Evolutionary conservation across 2,888 invertebrate species (phyloP).

Genomic region (Morpho helenor): DNA sequence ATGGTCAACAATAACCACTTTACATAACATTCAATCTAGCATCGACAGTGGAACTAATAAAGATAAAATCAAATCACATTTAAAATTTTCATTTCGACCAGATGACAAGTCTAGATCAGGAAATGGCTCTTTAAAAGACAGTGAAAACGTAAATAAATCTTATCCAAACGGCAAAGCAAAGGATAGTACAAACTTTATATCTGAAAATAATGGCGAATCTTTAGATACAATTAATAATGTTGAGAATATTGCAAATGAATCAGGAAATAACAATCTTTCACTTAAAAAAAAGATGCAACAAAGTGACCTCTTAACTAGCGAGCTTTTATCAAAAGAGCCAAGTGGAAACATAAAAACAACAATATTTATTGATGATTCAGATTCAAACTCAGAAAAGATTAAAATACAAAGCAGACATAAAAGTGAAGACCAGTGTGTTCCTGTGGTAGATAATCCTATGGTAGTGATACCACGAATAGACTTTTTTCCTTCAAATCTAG

Average conservation of each 20-base stretch:
- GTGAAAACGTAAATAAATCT: slow-evolving; percentile 12
- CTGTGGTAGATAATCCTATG: slow-evolving; percentile 41
- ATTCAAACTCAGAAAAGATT: slow-evolving; percentile 44
- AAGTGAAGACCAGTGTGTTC: slow-evolving; percentile 61
- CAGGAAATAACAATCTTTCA: neutral
- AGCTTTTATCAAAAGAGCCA: slow-evolving; percentile 44
- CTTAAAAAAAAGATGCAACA: slow-evolving; percentile 26
- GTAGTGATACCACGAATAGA: slow-evolving; percentile 7
- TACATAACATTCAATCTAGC: slow-evolving; percentile 37
- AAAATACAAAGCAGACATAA: slow-evolving; percentile 33
- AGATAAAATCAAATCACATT: slow-evolving; percentile 32
- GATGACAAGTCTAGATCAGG: slow-evolving; percentile 23
- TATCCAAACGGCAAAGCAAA: slow-evolving; percentile 10
- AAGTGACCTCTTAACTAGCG: slow-evolving; percentile 26
- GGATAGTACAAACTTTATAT: slow-evolving; percentile 15
- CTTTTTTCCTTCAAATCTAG: slow-evolving; percentile 1
- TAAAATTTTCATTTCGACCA: slow-evolving; percentile 13
- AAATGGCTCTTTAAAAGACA: slow-evolving; percentile 19
- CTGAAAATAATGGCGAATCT: slow-evolving; percentile 11
- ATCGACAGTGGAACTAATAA: slow-evolving; percentile 50
- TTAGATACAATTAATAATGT: slow-evolving; percentile 13
- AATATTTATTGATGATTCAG: slow-evolving; percentile 55
- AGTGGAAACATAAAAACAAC: slow-evolving; percentile 37
- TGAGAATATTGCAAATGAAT: slow-evolving; percentile 10
- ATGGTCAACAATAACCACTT: slow-evolving; percentile 40